Conservation (phyloP, 2,888 invertebrate species). For the Diarsia dahlii region DNA sequence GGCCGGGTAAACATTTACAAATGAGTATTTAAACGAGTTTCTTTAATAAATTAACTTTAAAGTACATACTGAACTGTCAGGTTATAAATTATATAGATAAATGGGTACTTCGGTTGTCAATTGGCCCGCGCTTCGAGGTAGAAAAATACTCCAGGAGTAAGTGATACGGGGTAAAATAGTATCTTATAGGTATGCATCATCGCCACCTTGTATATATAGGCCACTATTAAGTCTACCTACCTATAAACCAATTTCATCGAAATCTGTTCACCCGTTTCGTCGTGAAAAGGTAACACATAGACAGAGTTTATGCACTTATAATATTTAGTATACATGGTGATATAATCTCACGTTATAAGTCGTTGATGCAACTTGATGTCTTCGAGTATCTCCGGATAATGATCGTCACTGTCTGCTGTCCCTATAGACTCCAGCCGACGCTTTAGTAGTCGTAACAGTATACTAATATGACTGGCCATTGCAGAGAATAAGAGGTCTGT, state of each 20-base stretch:
- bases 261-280: not conserved
- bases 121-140: not conserved
- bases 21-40: slow-evolving; percentile 50
- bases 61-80: slow-evolving; percentile 14
- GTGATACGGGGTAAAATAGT: not conserved
- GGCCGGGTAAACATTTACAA: slow-evolving; percentile 49
- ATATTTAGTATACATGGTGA: not conserved
- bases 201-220: not conserved
- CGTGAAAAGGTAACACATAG: no score
- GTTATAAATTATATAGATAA: slow-evolving; percentile 10
- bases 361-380: slow-evolving; percentile 86
- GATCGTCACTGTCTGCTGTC: slow-evolving; percentile 71
- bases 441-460: slow-evolving; percentile 81
- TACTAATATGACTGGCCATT: slow-evolving; percentile 86
- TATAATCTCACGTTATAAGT: slow-evolving; percentile 78
- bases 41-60: slow-evolving; percentile 35
- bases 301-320: no score
- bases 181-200: not conserved
- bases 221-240: not conserved
- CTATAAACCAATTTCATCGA: not conserved
- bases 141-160: not conserved
- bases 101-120: slow-evolving; percentile 11
- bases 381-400: slow-evolving; percentile 79
- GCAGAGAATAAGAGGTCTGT: slow-evolving; percentile 86
- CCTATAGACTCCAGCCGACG: slow-evolving; percentile 78